Conservation (phyloP, 2,113 vertebrate genomes). For the Kryptolebias marmoratus region DNA sequence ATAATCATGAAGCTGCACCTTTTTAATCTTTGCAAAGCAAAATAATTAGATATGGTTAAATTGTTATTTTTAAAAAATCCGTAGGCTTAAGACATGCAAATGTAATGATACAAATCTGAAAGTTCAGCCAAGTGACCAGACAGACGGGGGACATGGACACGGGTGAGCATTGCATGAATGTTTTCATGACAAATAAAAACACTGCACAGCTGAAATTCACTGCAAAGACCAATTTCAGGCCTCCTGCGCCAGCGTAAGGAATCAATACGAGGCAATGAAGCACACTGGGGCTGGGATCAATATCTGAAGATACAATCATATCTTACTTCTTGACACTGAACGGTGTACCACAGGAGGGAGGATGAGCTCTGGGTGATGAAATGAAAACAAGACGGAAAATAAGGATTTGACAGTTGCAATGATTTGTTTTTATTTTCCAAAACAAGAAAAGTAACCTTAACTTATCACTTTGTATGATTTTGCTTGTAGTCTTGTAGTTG, state of each 20-base stretch:
- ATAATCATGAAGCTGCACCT: neutral
- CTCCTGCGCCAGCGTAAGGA: conserved; percentile 56
- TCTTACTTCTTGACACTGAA: conserved; percentile 71
- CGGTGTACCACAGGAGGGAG: conserved; percentile 24
- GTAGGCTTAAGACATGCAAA: conserved; percentile 1
- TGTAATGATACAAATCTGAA: neutral
- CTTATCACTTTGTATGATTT: neutral
- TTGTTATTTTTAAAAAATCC: conserved; percentile 1
- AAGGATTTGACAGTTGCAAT: conserved; percentile 23
- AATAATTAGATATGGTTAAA: conserved; percentile 1
- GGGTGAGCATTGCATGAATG: conserved; percentile 67
- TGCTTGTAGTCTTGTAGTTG: neutral
- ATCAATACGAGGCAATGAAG: conserved; percentile 69
- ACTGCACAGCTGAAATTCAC: conserved; percentile 48
- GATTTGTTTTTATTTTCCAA: conserved; percentile 23
- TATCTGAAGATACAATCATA: conserved; percentile 79
- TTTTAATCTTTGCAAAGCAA: conserved; percentile 2
- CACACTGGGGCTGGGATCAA: conserved; percentile 58
- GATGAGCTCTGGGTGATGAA: conserved; percentile 28
- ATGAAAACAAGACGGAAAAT: conserved; percentile 49
- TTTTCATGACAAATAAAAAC: conserved; percentile 74
- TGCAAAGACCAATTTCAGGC: conserved; percentile 70
- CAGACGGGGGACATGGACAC: conserved; percentile 33
- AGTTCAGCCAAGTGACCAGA: conserved; percentile 20
- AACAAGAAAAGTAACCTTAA: conserved; percentile 30